These are phyloP conservation scores for Channa argus DNA, from an alignment of 2,113 vertebrate genomes.

Conservation along the genomic window DNA sequence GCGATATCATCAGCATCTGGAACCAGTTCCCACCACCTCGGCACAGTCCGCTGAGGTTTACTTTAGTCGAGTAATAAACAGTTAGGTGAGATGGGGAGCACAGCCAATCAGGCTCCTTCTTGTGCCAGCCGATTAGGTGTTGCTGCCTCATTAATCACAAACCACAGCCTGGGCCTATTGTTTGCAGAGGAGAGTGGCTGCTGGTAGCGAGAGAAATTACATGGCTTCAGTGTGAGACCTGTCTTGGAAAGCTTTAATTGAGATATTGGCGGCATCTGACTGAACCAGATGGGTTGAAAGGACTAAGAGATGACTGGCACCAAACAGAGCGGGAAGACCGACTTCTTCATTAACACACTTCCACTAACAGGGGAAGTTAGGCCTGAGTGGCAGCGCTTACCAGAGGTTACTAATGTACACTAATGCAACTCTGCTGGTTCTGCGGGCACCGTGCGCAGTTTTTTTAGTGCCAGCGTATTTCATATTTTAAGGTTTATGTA, in stretches of 20 bases:
- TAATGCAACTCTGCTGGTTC: constrained; percentile 8
- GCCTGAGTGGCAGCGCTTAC: constrained; percentile 21
- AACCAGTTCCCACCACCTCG: neutral
- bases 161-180: constrained; percentile 84
- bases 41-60: constrained; percentile 1
- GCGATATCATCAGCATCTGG: neutral
- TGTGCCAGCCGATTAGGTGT: constrained; percentile 61
- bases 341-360: constrained; percentile 55
- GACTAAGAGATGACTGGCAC: constrained; percentile 22
- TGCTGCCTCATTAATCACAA: constrained; percentile 76
- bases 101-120: constrained; percentile 47
- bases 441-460: neutral
- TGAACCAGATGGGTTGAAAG: constrained; percentile 56
- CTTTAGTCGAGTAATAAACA: constrained; percentile 20
- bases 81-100: constrained; percentile 47
- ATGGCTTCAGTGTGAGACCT: constrained; percentile 40
- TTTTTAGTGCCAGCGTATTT: constrained; percentile 17
- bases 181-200: constrained; percentile 77
- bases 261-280: constrained; percentile 48
- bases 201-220: constrained; percentile 61
- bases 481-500: constrained; percentile 5
- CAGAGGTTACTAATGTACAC: constrained; percentile 12
- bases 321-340: constrained; percentile 18
- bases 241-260: constrained; percentile 57
- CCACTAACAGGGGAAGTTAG: constrained; percentile 21